phyloP scores from a whole-genome alignment of 1,140 invertebrate species.

The Meteorus sp. region DNA sequence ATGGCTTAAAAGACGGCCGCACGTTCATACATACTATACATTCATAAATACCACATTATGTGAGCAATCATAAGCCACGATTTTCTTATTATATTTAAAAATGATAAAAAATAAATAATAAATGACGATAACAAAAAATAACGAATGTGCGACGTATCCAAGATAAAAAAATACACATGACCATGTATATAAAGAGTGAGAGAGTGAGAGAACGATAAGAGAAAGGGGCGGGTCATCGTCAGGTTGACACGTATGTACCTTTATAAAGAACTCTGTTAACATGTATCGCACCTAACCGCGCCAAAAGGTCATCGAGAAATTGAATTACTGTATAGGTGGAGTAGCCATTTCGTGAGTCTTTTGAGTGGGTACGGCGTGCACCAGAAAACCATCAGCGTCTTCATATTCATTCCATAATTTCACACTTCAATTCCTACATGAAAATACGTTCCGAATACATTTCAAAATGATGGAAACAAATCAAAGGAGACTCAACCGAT shows the following conservation, averaged over 20 bases:
- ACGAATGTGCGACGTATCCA: background rate
- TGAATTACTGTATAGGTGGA: slow-evolving; percentile 6
- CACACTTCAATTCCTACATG: background rate
- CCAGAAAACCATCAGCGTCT: slow-evolving; percentile 21
- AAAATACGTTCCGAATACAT: background rate
- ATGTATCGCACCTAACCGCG: slow-evolving; percentile 7
- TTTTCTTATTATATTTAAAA: too few species aligned
- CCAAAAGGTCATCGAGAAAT: slow-evolving; percentile 8
- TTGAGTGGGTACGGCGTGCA: too few species aligned
- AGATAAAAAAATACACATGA: background rate
- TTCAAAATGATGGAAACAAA: background rate
- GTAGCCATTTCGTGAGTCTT: slow-evolving; percentile 21
- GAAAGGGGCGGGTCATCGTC: slow-evolving; percentile 12
- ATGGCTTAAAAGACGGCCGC: background rate
- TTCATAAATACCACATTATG: background rate
- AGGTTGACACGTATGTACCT: slow-evolving; percentile 19
- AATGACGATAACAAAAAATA: too few species aligned
- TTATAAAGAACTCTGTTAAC: too few species aligned
- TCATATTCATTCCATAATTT: background rate
- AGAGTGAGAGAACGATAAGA: background rate
- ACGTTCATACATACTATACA: background rate
- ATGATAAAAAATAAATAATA: background rate
- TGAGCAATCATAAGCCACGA: too few species aligned
- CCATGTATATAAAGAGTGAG: background rate
- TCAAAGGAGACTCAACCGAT: too few species aligned